Percentiles rank a stretch among this genome's conserved stretches.
These are phyloP conservation scores for Dicerorhinus sumatrensis DNA, from an alignment of 2,113 vertebrate species.

Conservation along the genomic window DNA sequence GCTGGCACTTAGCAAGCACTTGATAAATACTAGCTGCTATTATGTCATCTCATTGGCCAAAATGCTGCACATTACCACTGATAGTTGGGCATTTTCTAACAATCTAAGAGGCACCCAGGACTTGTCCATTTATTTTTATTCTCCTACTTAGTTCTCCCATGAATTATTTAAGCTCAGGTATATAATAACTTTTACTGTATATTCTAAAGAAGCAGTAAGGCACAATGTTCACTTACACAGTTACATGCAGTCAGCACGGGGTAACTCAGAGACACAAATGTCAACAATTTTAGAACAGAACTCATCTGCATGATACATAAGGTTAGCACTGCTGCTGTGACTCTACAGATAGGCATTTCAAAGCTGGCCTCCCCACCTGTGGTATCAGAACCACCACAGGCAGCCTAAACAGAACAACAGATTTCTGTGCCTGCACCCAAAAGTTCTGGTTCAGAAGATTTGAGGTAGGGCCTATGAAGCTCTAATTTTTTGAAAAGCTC, in stretches of 20 bases:
- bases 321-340: background rate
- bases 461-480: background rate
- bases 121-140: background rate
- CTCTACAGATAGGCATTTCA: background rate
- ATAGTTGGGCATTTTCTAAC: background rate
- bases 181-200: background rate
- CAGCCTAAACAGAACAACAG: background rate
- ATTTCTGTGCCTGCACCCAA: background rate
- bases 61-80: background rate
- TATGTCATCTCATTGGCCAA: background rate
- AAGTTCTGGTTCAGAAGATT: background rate
- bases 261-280: background rate
- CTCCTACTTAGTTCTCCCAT: background rate
- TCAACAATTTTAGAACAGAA: background rate
- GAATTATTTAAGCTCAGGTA: background rate
- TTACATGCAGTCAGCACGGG: background rate
- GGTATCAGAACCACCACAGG: background rate
- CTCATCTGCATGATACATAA: background rate
- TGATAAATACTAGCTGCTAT: background rate
- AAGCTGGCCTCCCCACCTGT: background rate
- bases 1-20: background rate
- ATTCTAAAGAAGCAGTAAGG: conserved; percentile 41
- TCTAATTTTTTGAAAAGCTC: background rate
- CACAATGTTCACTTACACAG: background rate
- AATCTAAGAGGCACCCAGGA: background rate